Evolutionary conservation across 2,113 vertebrate species (phyloP).

Genomic region (Ptychochromis oligacanthus): DNA sequence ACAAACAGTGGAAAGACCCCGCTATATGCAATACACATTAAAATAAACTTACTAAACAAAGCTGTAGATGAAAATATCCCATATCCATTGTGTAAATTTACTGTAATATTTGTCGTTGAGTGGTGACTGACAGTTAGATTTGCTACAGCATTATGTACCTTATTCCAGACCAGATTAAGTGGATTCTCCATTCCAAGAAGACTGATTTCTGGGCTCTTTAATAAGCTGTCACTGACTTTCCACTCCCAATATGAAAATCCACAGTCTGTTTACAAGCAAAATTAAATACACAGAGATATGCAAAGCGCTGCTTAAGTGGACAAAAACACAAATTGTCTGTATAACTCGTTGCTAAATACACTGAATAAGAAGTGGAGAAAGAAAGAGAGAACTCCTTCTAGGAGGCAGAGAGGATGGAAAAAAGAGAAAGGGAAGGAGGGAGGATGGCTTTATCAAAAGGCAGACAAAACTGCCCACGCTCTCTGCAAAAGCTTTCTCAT

Average conservation of each 20-base stretch:
- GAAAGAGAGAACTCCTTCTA: not conserved
- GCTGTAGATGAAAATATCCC: not conserved
- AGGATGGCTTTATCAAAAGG: slow-evolving; percentile 60
- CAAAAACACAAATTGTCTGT: slow-evolving; percentile 7
- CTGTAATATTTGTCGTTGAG: not conserved
- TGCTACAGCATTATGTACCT: not conserved
- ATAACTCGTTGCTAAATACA: slow-evolving; percentile 5
- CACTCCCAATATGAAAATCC: slow-evolving; percentile 17
- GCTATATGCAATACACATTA: not conserved
- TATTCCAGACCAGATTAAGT: slow-evolving; percentile 26
- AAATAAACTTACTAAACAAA: not conserved
- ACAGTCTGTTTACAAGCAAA: slow-evolving; percentile 35
- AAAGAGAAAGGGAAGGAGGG: not conserved
- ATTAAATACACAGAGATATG: slow-evolving; percentile 19
- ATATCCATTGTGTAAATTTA: not conserved
- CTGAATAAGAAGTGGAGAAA: not conserved
- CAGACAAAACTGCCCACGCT: slow-evolving; percentile 52
- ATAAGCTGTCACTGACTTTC: slow-evolving; percentile 6
- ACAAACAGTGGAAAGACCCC: not conserved
- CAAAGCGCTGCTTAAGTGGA: slow-evolving; percentile 5
- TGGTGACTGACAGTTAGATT: slow-evolving; percentile 6
- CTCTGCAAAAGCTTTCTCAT: slow-evolving; percentile 57
- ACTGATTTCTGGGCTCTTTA: slow-evolving; percentile 30
- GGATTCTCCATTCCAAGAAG: slow-evolving; percentile 22
- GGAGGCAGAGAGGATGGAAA: not conserved